phyloP scores from a whole-genome alignment of 2,113 vertebrate genomes.

The Nematolebias whitei region DNA sequence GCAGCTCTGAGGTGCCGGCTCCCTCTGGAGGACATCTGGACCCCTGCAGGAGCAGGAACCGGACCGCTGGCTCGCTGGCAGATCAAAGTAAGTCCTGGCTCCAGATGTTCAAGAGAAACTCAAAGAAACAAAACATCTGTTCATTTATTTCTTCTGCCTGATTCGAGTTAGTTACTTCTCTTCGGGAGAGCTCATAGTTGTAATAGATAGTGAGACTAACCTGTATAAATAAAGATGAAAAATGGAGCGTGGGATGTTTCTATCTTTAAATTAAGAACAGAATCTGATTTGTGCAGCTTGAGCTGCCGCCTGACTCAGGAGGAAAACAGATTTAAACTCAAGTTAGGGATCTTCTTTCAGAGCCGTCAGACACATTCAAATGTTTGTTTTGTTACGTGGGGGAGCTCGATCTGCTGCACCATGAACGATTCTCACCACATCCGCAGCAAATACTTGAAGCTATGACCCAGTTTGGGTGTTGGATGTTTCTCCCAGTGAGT shows the following conservation, averaged over 20 bases:
- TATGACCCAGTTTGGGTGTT: background rate
- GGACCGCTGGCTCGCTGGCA: conserved; percentile 84
- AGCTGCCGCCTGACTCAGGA: background rate
- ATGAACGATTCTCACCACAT: background rate
- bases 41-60: conserved; percentile 57
- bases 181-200: too few relatives aligned
- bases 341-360: too few relatives aligned
- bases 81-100: conserved; percentile 83
- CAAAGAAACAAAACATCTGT: background rate
- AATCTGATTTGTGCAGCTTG: background rate
- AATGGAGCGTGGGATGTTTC: background rate
- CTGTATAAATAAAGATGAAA: too few relatives aligned
- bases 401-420: background rate
- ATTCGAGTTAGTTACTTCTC: too few relatives aligned
- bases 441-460: background rate
- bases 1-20: conserved; percentile 83
- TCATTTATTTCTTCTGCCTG: background rate
- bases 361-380: too few relatives aligned
- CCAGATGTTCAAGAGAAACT: background rate
- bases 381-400: too few relatives aligned
- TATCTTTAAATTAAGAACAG: background rate
- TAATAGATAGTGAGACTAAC: too few relatives aligned
- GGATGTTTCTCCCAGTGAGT: conserved; percentile 7
- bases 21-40: conserved; percentile 68
- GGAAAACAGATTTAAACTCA: background rate